Evolutionary conservation across 2,888 invertebrate genomes (phyloP), one percentile per base, ranked within the genome.

Genomic region (Sinodicranocentrus sp.): DNA sequence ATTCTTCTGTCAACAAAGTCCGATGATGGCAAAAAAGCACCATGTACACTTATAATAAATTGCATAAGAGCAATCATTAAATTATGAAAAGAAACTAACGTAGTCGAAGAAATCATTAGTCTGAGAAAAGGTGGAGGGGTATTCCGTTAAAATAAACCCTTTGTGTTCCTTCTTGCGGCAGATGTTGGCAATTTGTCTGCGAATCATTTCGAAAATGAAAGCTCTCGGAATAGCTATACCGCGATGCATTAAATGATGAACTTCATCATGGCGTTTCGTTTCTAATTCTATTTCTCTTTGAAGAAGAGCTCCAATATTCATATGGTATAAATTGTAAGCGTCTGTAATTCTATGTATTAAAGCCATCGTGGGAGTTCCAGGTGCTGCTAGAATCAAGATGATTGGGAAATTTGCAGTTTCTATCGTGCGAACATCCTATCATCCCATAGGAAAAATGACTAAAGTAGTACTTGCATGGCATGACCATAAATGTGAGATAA

Each of bases 211-310:
- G 33, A 75, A 70, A 17, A 84, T 61, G 8, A 75, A 75, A 1
- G 73, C 48, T n/a, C 84, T 25, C 5, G 84, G 84, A 23, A 84
- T 26, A 2, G 70, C 57, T n/a, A 84, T 23, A 10, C 84, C 84
- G 0, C 84, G 68, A 13, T 79, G 79, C 54, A 84, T 59, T 19
- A 84, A 44, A 23, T 84, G 72, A 17, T 67, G 59, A 1, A 63
- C 63, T 39, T 67, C 79, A 52, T 79, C 79, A 2, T 67, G 57
- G 15, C 17, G 59, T 3, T 67, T 59, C 0, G 75, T 75, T 25
- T 48, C 79, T n/a, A 73, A 5, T 13, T n/a, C 19, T 13, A 84
- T 44, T 26, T 84, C 84, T 21, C 54, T 19, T 39, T 84, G 78
- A 13, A 84, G 28, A 43, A 84, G 67, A 1, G 68, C 67, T 28